A percentile compares a stretch with the other conserved stretches of the same genome.
These are phyloP conservation scores for Tuberolachnus salignus DNA, from an alignment of 2,888 invertebrate species.

Conservation along the genomic window DNA sequence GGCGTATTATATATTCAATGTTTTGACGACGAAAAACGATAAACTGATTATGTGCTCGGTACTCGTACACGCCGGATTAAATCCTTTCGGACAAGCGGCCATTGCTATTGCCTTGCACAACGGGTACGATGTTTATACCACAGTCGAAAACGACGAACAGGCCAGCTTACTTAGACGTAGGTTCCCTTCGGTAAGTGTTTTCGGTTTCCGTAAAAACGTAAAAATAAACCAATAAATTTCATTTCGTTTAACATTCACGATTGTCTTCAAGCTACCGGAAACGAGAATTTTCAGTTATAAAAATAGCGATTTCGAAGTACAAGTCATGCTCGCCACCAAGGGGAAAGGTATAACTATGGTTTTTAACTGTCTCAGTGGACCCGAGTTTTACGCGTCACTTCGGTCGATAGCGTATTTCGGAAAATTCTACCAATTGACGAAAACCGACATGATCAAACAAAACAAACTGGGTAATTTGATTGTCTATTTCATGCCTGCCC, in stretches of 20 bases:
- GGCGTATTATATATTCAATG: conserved; percentile 51
- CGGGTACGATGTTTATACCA: conserved; percentile 32
- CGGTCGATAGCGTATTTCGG: not conserved
- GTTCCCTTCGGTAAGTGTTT: conserved; percentile 54
- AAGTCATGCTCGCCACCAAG: conserved; percentile 25
- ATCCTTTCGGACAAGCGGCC: conserved; percentile 51
- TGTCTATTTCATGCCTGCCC: no score
- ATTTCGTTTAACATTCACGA: no score
- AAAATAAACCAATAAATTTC: no score
- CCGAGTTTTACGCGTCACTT: conserved; percentile 24
- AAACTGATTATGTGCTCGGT: not conserved
- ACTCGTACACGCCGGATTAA: conserved; percentile 3
- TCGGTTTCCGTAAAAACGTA: no score
- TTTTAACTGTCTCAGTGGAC: conserved; percentile 50
- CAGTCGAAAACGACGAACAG: conserved; percentile 52
- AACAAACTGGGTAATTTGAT: conserved; percentile 38
- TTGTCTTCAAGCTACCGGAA: conserved; percentile 26
- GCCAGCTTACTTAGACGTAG: conserved; percentile 9
- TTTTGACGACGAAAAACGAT: not conserved
- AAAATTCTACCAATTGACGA: conserved; percentile 34
- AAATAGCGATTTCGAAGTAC: conserved; percentile 27
- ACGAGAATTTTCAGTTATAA: conserved; percentile 29
- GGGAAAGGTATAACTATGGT: conserved; percentile 47
- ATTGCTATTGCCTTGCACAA: conserved; percentile 42
- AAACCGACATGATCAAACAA: conserved; percentile 19